These are phyloP conservation scores for Rhizoglyphus robini DNA, from an alignment of 1,140 invertebrate genomes.

Conservation along the genomic window DNA sequence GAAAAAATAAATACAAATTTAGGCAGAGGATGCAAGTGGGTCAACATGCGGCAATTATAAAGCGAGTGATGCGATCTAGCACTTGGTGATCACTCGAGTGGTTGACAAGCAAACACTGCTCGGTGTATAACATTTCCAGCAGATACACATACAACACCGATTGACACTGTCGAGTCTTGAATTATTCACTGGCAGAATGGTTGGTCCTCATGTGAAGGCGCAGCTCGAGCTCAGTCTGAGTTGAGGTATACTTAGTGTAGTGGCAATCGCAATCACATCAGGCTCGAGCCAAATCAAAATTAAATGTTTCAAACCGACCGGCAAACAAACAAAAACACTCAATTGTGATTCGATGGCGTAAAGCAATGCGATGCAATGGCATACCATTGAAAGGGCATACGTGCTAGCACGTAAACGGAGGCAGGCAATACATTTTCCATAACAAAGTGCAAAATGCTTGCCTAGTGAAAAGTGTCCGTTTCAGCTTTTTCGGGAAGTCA, in stretches of 20 bases:
- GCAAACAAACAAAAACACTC: background rate
- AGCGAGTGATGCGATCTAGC: too few species aligned
- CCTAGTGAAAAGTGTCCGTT: background rate
- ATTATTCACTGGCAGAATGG: background rate
- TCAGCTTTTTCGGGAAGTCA: slow-evolving; percentile 55
- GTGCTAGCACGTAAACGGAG: too few species aligned
- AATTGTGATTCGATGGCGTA: too few species aligned
- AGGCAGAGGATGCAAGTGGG: background rate
- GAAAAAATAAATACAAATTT: background rate
- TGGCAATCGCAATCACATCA: too few species aligned
- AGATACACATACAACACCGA: background rate
- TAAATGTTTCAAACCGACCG: background rate
- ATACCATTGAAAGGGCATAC: too few species aligned
- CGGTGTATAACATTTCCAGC: background rate
- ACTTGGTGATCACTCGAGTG: too few species aligned
- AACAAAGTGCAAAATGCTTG: background rate
- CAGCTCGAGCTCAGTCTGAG: too few species aligned
- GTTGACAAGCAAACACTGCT: background rate
- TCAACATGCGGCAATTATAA: background rate
- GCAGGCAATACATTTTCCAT: background rate
- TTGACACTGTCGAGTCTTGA: background rate
- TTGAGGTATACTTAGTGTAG: too few species aligned
- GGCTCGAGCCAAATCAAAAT: too few species aligned
- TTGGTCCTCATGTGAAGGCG: too few species aligned
- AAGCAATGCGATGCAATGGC: too few species aligned